Evolutionary conservation across 2,888 invertebrate species (phyloP), one percentile per base, ranked within the genome.

Genomic region (Asteroscopus sphinx): DNA sequence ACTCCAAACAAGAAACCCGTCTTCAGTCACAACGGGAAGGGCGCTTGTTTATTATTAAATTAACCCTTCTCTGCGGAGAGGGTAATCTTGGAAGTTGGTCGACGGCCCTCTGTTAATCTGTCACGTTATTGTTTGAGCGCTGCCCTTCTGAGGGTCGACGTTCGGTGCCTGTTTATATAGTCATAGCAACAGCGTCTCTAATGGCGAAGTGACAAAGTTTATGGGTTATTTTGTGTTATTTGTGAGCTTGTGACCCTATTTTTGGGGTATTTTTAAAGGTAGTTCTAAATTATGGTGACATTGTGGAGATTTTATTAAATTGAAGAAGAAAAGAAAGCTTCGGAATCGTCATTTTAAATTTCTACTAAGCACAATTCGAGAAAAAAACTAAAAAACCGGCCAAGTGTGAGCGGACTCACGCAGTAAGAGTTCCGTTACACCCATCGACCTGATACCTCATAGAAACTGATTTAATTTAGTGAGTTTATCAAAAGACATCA

Each of bases 91-190:
- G 47, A 76, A 78, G 73, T 80, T 74, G 39, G 26, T 44, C 56
- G 44, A 78, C 80, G 64, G 63, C 54, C 65, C 75, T 80, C 61
- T 40, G 77, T 79, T 81, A 82, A 82, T 81, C 81, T 80, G 76
- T 78, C 81, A 75, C 73, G 76, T 79, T 77, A 80, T 76, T 79
- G 79, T 81, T 76, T 71, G 68, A 66, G 44, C 55, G 65, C 52
- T 65, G 51, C 49, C 73, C 60, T 63, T 55, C 40, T 62, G 42
- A 62, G 66, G 60, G 68, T 47, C 44, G 53, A 68, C 42, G 33
- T 25, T 32, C 28, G 49, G 33, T 30, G 41, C 3, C 42, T 62
- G 56, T 45, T 48, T 41, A 13, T 52, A 41, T 70, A 70, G 71
- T 52, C 48, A 52, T 57, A 26, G 47, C 15, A 52, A 35, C 54